Conservation (phyloP, 2,888 invertebrate genomes). For the Rhagophthalmus giganteus region DNA sequence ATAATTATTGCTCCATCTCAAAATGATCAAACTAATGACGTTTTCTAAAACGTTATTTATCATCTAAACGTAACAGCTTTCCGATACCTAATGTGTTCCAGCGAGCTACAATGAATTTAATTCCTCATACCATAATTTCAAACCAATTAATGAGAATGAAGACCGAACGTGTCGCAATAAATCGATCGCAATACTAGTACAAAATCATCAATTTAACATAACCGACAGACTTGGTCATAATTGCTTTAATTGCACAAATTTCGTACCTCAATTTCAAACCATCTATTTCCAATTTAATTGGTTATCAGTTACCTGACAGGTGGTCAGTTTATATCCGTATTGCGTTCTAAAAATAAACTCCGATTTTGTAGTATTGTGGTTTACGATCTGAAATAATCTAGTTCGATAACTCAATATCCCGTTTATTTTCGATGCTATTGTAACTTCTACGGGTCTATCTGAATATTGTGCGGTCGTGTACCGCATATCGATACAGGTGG, state of each 20-base stretch:
- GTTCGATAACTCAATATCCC: slow-evolving; percentile 5
- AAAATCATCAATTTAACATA: neutral
- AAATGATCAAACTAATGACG: too few relatives aligned
- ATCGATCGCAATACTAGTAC: neutral
- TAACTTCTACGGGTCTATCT: neutral
- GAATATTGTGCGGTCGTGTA: neutral
- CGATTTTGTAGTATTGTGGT: neutral
- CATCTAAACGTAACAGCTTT: too few relatives aligned
- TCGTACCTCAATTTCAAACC: neutral
- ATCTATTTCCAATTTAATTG: slow-evolving; percentile 8
- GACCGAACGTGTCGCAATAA: too few relatives aligned
- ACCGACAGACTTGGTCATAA: neutral
- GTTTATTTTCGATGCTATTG: neutral
- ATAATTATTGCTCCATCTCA: too few relatives aligned
- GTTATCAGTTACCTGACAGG: slow-evolving; percentile 4
- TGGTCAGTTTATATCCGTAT: slow-evolving; percentile 8
- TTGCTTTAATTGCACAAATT: neutral
- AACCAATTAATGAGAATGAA: too few relatives aligned
- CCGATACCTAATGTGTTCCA: too few relatives aligned
- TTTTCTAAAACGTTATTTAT: too few relatives aligned
- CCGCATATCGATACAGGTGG: slow-evolving; percentile 19
- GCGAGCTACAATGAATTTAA: too few relatives aligned
- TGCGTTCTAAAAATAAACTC: slow-evolving; percentile 4
- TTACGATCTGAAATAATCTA: slow-evolving; percentile 1
- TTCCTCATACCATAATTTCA: too few relatives aligned